Evolutionary conservation across 1,140 invertebrate genomes (phyloP).

Genomic region (Lerema accius): DNA sequence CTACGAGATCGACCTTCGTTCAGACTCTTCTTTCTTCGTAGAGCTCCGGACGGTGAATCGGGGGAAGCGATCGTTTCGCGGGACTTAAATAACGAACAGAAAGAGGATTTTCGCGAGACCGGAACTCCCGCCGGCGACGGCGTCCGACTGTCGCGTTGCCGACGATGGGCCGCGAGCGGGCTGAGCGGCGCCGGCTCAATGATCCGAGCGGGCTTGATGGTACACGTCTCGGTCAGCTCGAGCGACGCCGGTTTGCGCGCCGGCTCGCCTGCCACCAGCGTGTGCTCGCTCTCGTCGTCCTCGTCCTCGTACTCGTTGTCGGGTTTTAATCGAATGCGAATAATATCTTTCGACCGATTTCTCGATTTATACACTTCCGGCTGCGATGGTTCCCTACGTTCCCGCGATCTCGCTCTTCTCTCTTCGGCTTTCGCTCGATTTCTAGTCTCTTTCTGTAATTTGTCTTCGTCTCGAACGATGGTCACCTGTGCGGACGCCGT

Average conservation of each 20-base stretch:
- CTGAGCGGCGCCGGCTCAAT: slow-evolving; percentile 41
- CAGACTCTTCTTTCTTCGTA: slow-evolving; percentile 70
- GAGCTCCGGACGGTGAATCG: slow-evolving; percentile 84
- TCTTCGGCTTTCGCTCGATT: slow-evolving; percentile 62
- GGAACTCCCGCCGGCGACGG: slow-evolving; percentile 78
- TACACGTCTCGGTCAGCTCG: slow-evolving; percentile 59
- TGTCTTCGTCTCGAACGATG: slow-evolving; percentile 56
- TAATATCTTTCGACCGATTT: slow-evolving; percentile 79
- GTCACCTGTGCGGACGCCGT: slow-evolving; percentile 20
- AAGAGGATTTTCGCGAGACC: slow-evolving; percentile 90
- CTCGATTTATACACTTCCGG: slow-evolving; percentile 57
- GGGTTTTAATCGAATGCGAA: slow-evolving; percentile 86
- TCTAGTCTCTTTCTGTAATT: slow-evolving; percentile 61
- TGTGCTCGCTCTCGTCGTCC: slow-evolving; percentile 53
- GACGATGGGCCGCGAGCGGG: slow-evolving; percentile 35
- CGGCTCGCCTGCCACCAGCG: slow-evolving; percentile 45
- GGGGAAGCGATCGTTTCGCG: slow-evolving; percentile 84
- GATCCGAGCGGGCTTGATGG: slow-evolving; percentile 32
- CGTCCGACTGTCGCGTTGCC: slow-evolving; percentile 63
- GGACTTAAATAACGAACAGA: slow-evolving; percentile 90
- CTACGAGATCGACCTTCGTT: slow-evolving; percentile 84
- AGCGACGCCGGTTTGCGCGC: slow-evolving; percentile 77
- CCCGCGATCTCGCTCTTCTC: slow-evolving; percentile 55
- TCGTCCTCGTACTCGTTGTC: slow-evolving; percentile 84
- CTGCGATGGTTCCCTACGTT: slow-evolving; percentile 50